A percentile compares a stretch with the other conserved stretches of the same genome.
Evolutionary conservation across 2,113 vertebrate species (phyloP).

Genomic region (Numenius arquata): DNA sequence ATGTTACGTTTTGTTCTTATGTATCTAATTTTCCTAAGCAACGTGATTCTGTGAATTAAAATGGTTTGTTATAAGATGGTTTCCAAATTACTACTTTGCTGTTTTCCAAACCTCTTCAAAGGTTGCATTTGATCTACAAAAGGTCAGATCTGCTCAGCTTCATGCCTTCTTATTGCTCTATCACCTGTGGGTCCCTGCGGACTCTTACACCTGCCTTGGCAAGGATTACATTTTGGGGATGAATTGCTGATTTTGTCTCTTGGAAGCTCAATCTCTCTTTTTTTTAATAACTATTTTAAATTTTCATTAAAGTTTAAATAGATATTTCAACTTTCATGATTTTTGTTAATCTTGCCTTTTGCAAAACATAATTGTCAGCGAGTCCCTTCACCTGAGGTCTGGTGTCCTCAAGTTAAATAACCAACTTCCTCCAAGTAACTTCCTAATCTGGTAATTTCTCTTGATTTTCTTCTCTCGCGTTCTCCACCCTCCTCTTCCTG

Average conservation of each 20-base stretch:
- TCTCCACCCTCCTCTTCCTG: conserved; percentile 24
- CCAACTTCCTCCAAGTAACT: conserved; percentile 41
- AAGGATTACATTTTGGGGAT: neutral
- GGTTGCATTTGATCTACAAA: neutral
- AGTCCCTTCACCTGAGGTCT: neutral
- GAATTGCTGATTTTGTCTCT: neutral
- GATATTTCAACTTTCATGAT: too few relatives aligned
- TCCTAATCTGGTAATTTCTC: conserved; percentile 14
- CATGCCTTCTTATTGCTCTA: neutral
- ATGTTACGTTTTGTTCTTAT: neutral
- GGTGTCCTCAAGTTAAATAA: neutral
- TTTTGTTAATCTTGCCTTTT: neutral
- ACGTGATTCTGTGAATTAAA: neutral
- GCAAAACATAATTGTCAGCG: too few relatives aligned
- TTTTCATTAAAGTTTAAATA: neutral
- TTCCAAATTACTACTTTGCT: neutral
- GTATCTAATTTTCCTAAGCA: neutral
- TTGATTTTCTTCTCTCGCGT: neutral
- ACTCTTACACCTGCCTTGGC: neutral
- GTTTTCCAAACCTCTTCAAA: too few relatives aligned
- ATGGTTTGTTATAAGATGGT: neutral
- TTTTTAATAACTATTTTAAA: neutral
- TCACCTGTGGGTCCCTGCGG: neutral
- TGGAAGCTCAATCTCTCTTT: neutral
- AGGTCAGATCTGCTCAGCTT: neutral